Evolutionary conservation across 2,888 invertebrate species (phyloP).

Genomic region (Stictocephala bisonia): DNA sequence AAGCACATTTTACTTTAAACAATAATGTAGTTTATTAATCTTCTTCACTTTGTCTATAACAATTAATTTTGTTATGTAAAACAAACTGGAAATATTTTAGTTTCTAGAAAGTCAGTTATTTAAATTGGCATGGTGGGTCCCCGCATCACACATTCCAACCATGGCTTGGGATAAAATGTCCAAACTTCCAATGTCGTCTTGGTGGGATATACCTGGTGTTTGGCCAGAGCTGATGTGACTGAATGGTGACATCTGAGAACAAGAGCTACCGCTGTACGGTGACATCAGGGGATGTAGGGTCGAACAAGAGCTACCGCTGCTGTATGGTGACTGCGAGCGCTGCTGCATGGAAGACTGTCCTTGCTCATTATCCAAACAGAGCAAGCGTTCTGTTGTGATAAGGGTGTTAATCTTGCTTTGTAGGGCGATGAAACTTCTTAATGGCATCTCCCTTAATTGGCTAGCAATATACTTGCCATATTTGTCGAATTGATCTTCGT

Average conservation of each 20-base stretch:
- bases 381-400: slow-evolving; percentile 10
- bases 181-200: neutral
- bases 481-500: slow-evolving; percentile 7
- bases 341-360: neutral
- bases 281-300: no score
- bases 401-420: neutral
- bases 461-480: slow-evolving; percentile 11
- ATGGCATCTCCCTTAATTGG: slow-evolving; percentile 9
- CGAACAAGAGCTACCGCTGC: neutral
- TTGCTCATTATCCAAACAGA: slow-evolving; percentile 5
- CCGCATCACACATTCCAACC: neutral
- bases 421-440: slow-evolving; percentile 19
- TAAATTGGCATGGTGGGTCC: slow-evolving; percentile 3
- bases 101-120: neutral
- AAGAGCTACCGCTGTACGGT: no score
- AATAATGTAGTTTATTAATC: slow-evolving; percentile 17
- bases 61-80: neutral
- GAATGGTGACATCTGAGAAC: slow-evolving; percentile 21
- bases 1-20: slow-evolving; percentile 14
- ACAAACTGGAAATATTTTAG: neutral
- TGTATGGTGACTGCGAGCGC: neutral
- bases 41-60: neutral
- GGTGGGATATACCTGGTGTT: neutral
- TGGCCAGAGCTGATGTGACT: neutral
- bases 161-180: slow-evolving; percentile 1